Conservation (phyloP, 2,888 invertebrate genomes). For the Gari tellinella region DNA sequence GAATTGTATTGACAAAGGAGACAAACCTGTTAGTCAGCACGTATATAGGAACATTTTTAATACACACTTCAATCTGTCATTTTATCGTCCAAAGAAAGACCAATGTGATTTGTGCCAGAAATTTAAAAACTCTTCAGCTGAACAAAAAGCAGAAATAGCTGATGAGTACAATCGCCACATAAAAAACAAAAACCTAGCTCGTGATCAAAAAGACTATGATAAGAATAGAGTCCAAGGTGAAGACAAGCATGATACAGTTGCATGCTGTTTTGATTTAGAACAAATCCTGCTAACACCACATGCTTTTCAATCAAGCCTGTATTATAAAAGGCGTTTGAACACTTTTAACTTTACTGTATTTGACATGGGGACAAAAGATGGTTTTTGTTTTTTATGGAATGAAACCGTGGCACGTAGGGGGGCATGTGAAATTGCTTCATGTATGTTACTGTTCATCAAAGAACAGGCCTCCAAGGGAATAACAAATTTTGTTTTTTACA, state of each 20-base stretch:
- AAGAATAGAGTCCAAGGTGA: not conserved
- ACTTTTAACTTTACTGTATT: slow-evolving; percentile 24
- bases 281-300: slow-evolving; percentile 20
- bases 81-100: slow-evolving; percentile 30
- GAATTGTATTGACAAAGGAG: not conserved
- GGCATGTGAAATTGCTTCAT: slow-evolving; percentile 21
- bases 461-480: not conserved
- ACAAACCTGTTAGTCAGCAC: not conserved
- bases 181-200: slow-evolving; percentile 20
- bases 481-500: slow-evolving; percentile 18
- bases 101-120: slow-evolving; percentile 31
- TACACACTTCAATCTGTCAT: slow-evolving; percentile 23
- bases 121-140: slow-evolving; percentile 4
- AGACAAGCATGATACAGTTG: not conserved
- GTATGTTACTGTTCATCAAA: slow-evolving; percentile 3
- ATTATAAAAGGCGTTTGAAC: slow-evolving; percentile 22
- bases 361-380: slow-evolving; percentile 11
- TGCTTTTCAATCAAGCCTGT: slow-evolving; percentile 13
- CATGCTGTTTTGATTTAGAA: slow-evolving; percentile 26
- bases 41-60: slow-evolving; percentile 33
- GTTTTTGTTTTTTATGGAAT: slow-evolving; percentile 14
- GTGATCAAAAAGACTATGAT: slow-evolving; percentile 13
- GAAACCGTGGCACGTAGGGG: slow-evolving; percentile 18
- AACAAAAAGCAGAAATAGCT: slow-evolving; percentile 1
- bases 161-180: slow-evolving; percentile 10